Evolutionary conservation across 1,140 invertebrate genomes (phyloP).

Genomic region (Zaprionus tsacasi): DNA sequence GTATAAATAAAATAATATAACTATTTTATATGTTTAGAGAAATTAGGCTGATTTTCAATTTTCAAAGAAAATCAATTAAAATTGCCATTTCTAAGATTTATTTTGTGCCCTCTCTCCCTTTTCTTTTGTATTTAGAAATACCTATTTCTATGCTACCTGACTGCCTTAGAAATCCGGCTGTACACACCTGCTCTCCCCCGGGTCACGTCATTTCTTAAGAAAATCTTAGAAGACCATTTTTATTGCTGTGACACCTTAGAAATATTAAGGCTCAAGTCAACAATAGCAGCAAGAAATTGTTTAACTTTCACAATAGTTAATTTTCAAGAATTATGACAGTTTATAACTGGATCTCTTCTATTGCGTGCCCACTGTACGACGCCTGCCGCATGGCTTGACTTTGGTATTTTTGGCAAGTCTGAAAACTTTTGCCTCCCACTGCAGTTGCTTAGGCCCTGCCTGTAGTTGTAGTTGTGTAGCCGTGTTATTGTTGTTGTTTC

Average conservation of each 20-base stretch:
- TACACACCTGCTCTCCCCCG: neutral
- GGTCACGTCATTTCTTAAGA: neutral
- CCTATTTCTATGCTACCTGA: neutral
- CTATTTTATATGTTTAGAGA: neutral
- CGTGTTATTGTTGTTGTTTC: conserved; percentile 18
- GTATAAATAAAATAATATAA: neutral
- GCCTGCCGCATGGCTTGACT: conserved; percentile 26
- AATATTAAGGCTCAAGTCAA: conserved; percentile 2
- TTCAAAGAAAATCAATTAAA: neutral
- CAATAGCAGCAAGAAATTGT: neutral
- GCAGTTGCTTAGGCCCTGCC: conserved; percentile 35
- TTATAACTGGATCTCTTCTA: neutral
- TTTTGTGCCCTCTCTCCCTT: neutral
- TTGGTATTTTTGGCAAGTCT: conserved; percentile 70
- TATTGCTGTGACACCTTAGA: neutral
- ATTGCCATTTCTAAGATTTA: neutral
- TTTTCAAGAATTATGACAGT: conserved; percentile 1
- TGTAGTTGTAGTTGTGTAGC: too few relatives aligned
- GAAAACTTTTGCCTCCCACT: conserved; percentile 42
- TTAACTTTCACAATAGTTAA: neutral
- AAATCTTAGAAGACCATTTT: neutral
- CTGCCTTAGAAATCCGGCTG: neutral
- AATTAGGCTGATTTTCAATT: neutral
- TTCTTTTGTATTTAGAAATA: neutral
- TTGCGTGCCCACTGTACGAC: conserved; percentile 42